Base-by-base conservation (phyloP, 37 sponge, comb jelly and placozoan genomes). In the Hexactinellida sp. region DNA sequence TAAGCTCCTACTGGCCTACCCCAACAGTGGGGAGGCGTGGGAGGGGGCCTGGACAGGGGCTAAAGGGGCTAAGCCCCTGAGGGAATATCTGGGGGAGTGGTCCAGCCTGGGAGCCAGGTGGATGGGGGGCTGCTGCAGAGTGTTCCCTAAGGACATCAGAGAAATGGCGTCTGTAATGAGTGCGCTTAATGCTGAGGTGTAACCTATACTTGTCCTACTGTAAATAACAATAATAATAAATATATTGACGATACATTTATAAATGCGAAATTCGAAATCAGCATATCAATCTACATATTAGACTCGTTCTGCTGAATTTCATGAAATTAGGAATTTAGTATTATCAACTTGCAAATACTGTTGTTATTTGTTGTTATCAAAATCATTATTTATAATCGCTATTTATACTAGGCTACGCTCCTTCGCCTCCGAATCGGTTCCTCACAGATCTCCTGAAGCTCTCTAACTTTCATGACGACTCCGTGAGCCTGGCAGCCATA, bases 1-100 rank as follows among this genome's bases (percentile, higher is more conserved):
- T 1, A 83, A 85, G 36, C 92, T 90, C 0, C 88, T 91, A 36
- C 37, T 93, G 19, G 90, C 90, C 3, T 93, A 93, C 37, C 94
- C 94, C n/a, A 90, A 93, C 76, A 88, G 91, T 87, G 91, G 91
- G 30, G 89, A 91, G 36, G 87, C 82, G 37, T 91, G 90, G 89
- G 38, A 24, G 21, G 39, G 38, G 13, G 24, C 55, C 0, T 76
- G 91, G 91, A 84, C 36, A 86, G 71, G 35, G 24, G 37, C 35
- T 37, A 36, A 30, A 36, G 52, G 32, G 83, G 38, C 16, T 35
- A 54, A 83, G 24, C 38, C 84, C 30, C 39, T 35, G 1, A 36
- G 23, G 1, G 39, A 41, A 21, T 85, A 88, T 52, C 37, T 88
- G 39, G 36, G 13, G 21, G 37, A 24, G n/a, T 88, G 85, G 89